Percentiles rank a stretch among this genome's conserved stretches.
These are phyloP conservation scores for Neotoxoptera formosana DNA, from an alignment of 1,140 invertebrate genomes.

Conservation along the genomic window DNA sequence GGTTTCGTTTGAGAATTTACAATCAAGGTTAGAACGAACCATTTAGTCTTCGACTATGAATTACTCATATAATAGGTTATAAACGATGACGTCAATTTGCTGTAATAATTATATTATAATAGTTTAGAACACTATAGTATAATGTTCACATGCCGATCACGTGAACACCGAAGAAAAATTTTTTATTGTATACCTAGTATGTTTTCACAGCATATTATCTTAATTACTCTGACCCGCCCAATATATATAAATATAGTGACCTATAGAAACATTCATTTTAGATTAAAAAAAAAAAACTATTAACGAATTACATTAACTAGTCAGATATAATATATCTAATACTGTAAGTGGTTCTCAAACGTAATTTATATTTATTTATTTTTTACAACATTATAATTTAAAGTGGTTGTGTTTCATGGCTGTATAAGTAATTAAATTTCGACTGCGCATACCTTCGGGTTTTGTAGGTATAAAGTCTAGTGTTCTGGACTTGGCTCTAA, in stretches of 20 bases:
- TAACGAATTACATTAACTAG: background rate
- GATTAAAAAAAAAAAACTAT: background rate
- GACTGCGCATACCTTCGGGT: conserved; percentile 68
- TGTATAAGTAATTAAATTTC: background rate
- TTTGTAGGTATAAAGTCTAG: conserved; percentile 78
- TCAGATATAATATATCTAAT: background rate
- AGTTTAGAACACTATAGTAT: no score
- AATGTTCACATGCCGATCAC: conserved; percentile 16
- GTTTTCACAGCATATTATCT: conserved; percentile 51
- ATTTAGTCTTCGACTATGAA: conserved; percentile 47
- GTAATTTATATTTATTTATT: background rate
- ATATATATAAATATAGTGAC: background rate
- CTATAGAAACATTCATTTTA: background rate
- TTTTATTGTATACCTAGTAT: conserved; percentile 2
- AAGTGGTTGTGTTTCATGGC: background rate
- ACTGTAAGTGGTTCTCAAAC: background rate
- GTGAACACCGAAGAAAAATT: background rate
- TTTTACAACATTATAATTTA: background rate
- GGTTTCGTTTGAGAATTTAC: background rate
- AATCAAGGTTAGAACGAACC: background rate
- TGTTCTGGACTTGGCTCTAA: conserved; percentile 90
- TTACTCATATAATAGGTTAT: conserved; percentile 27
- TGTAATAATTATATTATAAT: background rate
- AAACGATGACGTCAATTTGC: conserved; percentile 4
- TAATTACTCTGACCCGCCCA: conserved; percentile 8